A percentile compares a stretch with the other conserved stretches of the same genome.
phyloP scores from a whole-genome alignment of 2,113 vertebrate species.

The Hippocampus zosterae region DNA sequence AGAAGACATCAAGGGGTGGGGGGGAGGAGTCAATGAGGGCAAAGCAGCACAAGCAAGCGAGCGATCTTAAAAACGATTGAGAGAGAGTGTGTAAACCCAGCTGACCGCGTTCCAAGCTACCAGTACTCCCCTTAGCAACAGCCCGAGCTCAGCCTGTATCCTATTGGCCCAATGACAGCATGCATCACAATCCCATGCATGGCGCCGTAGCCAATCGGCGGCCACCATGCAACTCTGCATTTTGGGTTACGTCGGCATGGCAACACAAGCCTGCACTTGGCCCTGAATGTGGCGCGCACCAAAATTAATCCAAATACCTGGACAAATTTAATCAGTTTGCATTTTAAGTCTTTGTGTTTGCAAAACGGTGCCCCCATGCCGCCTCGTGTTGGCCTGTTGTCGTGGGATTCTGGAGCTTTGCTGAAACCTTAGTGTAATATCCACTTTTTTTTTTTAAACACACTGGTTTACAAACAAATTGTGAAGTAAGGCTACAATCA shows the following conservation, averaged over 20 bases:
- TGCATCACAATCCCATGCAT: conserved; percentile 71
- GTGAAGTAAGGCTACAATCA: too few species aligned
- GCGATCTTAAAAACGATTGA: conserved; percentile 29
- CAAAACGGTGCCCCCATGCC: too few species aligned
- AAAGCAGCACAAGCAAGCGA: conserved; percentile 51
- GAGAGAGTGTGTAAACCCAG: conserved; percentile 50
- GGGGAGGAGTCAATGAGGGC: conserved; percentile 71
- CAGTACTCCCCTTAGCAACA: conserved; percentile 77
- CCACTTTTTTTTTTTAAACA: too few species aligned
- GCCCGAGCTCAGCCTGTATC: conserved; percentile 52
- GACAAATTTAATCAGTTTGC: too few species aligned
- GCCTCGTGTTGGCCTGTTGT: too few species aligned
- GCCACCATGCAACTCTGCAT: conserved; percentile 59
- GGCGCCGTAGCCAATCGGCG: conserved; percentile 64
- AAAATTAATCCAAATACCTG: conserved; percentile 10
- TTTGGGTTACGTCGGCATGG: conserved; percentile 76
- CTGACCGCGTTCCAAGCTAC: conserved; percentile 71
- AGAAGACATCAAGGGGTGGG: conserved; percentile 33
- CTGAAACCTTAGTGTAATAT: too few species aligned
- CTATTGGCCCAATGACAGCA: conserved; percentile 71
- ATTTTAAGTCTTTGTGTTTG: too few species aligned
- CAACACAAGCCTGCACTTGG: conserved; percentile 69
- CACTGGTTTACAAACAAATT: too few species aligned
- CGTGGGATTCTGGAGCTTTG: too few species aligned
- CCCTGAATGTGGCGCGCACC: conserved; percentile 40